Conservation (phyloP, 2,113 vertebrate species). For the Cisticola juncidis region DNA sequence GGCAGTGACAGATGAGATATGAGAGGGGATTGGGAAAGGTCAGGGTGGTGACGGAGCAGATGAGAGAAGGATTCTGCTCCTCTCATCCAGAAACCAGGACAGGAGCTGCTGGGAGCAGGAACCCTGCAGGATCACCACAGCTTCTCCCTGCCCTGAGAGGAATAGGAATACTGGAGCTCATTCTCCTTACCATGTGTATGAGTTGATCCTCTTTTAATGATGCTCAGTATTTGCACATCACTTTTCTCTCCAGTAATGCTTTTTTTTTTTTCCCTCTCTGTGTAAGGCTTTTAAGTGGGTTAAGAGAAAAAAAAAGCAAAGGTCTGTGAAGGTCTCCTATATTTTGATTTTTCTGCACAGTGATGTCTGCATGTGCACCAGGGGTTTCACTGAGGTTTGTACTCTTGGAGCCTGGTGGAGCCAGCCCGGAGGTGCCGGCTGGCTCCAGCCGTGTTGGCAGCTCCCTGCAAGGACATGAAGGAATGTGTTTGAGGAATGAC, state of each 20-base stretch:
- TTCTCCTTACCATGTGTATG: neutral
- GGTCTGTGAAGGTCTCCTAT: neutral
- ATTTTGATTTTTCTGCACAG: neutral
- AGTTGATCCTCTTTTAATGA: neutral
- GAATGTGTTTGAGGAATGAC: neutral
- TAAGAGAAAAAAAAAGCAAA: neutral
- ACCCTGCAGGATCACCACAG: neutral
- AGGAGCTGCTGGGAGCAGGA: neutral
- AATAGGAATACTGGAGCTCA: neutral
- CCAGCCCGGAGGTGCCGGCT: accelerated
- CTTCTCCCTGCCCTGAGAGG: neutral
- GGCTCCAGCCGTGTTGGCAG: neutral
- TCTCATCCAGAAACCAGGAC: neutral
- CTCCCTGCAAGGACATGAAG: neutral
- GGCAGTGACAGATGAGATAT: neutral
- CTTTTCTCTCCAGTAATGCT: neutral
- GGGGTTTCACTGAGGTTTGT: neutral
- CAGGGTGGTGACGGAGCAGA: neutral
- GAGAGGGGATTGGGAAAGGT: neutral
- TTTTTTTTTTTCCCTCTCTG: neutral
- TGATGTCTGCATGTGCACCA: neutral
- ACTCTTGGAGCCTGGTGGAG: neutral
- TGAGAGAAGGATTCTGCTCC: neutral
- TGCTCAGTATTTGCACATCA: neutral
- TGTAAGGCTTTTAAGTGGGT: neutral